Conservation (phyloP, 1,140 invertebrate species). For the Brachionus calyciflorus region DNA sequence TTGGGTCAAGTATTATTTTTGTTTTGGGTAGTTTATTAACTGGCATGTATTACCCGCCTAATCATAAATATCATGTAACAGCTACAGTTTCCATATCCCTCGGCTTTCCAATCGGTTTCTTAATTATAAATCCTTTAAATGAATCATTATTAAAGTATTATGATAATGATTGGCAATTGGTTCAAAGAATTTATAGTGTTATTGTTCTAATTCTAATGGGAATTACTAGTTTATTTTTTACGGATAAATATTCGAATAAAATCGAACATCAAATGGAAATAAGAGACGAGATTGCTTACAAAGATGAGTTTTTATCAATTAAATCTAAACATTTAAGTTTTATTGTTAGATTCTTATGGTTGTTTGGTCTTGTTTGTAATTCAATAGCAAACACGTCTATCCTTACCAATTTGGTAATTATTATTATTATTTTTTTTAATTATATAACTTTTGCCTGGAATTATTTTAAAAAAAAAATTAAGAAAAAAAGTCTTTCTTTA, state of each 20-base stretch:
- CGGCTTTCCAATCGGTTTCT: conserved; percentile 38
- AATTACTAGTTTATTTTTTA: conserved; percentile 4
- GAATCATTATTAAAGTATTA: conserved; percentile 19
- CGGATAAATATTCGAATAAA: conserved; percentile 11
- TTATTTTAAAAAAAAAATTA: no score
- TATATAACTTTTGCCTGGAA: no score
- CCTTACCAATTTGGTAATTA: conserved; percentile 20
- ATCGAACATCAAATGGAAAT: background rate
- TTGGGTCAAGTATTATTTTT: conserved; percentile 5
- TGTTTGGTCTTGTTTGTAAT: background rate
- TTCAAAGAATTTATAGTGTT: conserved; percentile 1
- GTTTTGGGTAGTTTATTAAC: conserved; percentile 22
- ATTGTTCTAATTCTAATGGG: background rate
- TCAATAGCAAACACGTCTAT: conserved; percentile 43
- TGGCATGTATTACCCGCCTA: conserved; percentile 21
- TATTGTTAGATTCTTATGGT: background rate
- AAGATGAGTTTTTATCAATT: conserved; percentile 7
- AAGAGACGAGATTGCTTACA: background rate
- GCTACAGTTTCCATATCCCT: conserved; percentile 3
- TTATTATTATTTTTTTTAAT: background rate
- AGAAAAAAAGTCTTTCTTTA: no score
- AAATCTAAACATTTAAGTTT: background rate
- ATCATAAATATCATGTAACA: conserved; percentile 1
- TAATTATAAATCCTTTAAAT: conserved; percentile 33
- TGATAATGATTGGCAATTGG: conserved; percentile 18